A percentile compares a stretch with the other conserved stretches of the same genome.
Evolutionary conservation across 30 jellyfish, hydroid and myxozoan genomes (phyloP).

Genomic region (Aurelia sp.): DNA sequence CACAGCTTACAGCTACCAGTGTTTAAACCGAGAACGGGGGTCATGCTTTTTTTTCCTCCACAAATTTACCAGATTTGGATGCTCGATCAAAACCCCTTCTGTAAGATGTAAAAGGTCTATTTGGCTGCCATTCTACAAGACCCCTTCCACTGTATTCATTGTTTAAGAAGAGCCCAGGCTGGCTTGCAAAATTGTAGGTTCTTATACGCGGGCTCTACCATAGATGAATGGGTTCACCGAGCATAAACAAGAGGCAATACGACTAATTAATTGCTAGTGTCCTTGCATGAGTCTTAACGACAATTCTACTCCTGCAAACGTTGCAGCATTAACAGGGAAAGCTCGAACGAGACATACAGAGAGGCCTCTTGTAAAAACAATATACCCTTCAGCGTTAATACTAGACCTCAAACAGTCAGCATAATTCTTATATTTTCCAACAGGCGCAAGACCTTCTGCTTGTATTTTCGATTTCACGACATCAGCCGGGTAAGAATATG

Average conservation of each 20-base stretch:
- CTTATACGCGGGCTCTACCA: no score
- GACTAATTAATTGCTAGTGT: background rate
- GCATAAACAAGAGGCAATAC: background rate
- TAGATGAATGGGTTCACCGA: no score
- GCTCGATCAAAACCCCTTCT: no score
- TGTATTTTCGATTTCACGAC: constrained; percentile 90
- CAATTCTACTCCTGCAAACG: constrained; percentile 77
- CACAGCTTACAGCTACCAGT: no score
- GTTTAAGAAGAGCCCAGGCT: no score
- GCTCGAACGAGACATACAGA: constrained; percentile 81
- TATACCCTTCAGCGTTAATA: constrained; percentile 62
- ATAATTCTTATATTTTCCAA: constrained; percentile 51
- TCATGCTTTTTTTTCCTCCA: no score
- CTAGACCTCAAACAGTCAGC: constrained; percentile 57
- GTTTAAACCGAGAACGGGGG: no score
- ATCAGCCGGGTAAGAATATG: constrained; percentile 79
- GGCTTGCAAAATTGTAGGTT: no score
- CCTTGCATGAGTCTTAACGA: constrained; percentile 19
- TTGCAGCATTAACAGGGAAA: constrained; percentile 94
- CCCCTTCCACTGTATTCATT: no score
- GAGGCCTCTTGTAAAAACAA: constrained; percentile 81
- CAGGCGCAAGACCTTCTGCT: constrained; percentile 89
- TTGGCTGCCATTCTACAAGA: no score
- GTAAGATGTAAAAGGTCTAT: no score
- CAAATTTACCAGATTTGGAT: no score